A percentile compares a stretch with the other conserved stretches of the same genome.
Conservation (phyloP, 1,140 invertebrate genomes). For the Eumeta japonica region DNA sequence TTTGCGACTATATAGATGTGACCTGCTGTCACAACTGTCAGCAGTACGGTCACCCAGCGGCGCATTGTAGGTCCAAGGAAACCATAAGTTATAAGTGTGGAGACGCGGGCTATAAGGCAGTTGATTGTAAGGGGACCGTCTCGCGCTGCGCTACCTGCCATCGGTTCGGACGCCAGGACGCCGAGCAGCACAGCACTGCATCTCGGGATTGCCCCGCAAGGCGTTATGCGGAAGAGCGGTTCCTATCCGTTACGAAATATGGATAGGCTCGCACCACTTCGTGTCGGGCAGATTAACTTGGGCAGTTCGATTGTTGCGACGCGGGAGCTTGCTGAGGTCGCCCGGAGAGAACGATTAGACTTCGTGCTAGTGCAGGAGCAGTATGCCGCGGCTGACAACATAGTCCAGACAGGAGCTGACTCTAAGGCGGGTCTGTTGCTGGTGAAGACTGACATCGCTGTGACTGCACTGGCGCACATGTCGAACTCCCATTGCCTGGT, state of each 20-base stretch:
- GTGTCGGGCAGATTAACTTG: constrained; percentile 12
- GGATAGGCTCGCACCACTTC: background rate
- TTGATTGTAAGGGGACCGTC: background rate
- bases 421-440: constrained; percentile 6
- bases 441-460: background rate
- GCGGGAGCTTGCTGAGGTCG: constrained; percentile 10
- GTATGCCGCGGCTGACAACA: background rate
- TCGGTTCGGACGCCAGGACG: constrained; percentile 3
- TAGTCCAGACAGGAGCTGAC: background rate
- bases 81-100: constrained; percentile 11
- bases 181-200: constrained; percentile 1
- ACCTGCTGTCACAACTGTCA: no score
- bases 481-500: constrained; percentile 4
- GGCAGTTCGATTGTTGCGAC: constrained; percentile 8
- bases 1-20: constrained; percentile 7
- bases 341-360: constrained; percentile 6
- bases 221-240: constrained; percentile 3
- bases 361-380: constrained; percentile 14
- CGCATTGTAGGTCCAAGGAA: constrained; percentile 1
- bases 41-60: no score
- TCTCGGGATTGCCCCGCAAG: constrained; percentile 7
- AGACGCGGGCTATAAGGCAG: background rate
- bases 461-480: constrained; percentile 6
- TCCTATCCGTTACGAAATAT: background rate
- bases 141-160: constrained; percentile 9